Conservation (phyloP, 92 coral and sea anemone species). For the Palythoa grandis region DNA sequence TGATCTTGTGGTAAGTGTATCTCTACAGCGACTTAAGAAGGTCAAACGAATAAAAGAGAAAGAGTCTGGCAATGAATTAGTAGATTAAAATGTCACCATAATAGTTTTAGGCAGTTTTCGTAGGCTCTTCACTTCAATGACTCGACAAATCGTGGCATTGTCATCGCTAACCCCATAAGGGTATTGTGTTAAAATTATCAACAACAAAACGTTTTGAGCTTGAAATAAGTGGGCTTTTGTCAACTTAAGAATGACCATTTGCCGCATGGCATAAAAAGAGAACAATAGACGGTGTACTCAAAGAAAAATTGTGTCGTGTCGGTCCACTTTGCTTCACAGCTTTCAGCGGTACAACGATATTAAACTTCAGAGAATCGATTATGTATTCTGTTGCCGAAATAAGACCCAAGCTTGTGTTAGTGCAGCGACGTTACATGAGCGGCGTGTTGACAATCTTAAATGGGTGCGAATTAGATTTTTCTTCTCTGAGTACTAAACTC, state of each 20-base stretch:
- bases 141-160: slow-evolving; percentile 75
- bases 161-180: slow-evolving; percentile 67
- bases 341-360: slow-evolving; percentile 67
- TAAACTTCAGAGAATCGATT: slow-evolving; percentile 65
- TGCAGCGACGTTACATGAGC: slow-evolving; percentile 16
- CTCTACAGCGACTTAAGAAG: slow-evolving; percentile 24
- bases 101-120: slow-evolving; percentile 31
- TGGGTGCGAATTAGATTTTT: slow-evolving; percentile 65
- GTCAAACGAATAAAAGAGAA: slow-evolving; percentile 31
- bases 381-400: slow-evolving; percentile 30
- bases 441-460: slow-evolving; percentile 59
- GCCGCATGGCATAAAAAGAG: slow-evolving; percentile 75
- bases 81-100: slow-evolving; percentile 31
- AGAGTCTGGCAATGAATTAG: slow-evolving; percentile 15
- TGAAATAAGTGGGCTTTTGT: slow-evolving; percentile 87
- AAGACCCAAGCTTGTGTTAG: neutral
- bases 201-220: slow-evolving; percentile 82
- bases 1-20: slow-evolving; percentile 13
- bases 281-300: slow-evolving; percentile 63
- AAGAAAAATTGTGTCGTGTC: slow-evolving; percentile 67
- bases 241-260: slow-evolving; percentile 62
- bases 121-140: slow-evolving; percentile 50
- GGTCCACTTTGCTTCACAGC: slow-evolving; percentile 89
- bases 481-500: slow-evolving; percentile 25
- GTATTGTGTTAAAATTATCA: slow-evolving; percentile 85